Conservation (phyloP, 2,888 invertebrate species). For the Eilema caniola region DNA sequence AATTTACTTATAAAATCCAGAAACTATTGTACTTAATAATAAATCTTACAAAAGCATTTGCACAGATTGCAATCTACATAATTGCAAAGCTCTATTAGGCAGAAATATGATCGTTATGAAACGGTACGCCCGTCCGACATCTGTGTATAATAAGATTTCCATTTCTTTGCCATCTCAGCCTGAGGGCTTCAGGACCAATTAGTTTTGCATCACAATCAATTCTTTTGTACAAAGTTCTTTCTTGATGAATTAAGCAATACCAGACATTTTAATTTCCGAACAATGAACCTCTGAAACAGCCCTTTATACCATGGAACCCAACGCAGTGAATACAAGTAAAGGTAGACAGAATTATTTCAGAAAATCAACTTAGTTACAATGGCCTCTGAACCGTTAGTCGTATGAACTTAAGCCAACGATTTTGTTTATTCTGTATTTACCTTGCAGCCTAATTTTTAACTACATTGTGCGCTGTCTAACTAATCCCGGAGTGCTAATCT, state of each 20-base stretch:
- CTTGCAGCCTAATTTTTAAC: not conserved
- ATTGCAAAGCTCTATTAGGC: slow-evolving; percentile 27
- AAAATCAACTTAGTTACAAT: slow-evolving; percentile 62
- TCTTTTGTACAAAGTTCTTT: slow-evolving; percentile 24
- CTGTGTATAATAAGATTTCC: slow-evolving; percentile 21
- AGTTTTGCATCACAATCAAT: slow-evolving; percentile 38
- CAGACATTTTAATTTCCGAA: slow-evolving; percentile 46
- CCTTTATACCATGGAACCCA: slow-evolving; percentile 26
- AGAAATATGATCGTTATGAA: slow-evolving; percentile 28
- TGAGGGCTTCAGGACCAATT: slow-evolving; percentile 26
- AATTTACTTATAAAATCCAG: not conserved
- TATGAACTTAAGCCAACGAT: slow-evolving; percentile 66
- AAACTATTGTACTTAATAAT: not conserved
- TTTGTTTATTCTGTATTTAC: slow-evolving; percentile 59
- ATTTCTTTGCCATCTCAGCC: slow-evolving; percentile 22
- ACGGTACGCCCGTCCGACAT: slow-evolving; percentile 16
- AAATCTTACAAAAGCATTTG: slow-evolving; percentile 11
- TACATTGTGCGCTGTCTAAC: slow-evolving; percentile 42
- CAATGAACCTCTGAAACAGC: slow-evolving; percentile 47
- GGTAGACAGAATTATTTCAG: slow-evolving; percentile 65
- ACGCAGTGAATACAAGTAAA: slow-evolving; percentile 47
- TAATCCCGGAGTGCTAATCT: slow-evolving; percentile 39
- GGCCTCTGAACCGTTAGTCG: slow-evolving; percentile 65
- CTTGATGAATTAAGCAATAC: slow-evolving; percentile 40
- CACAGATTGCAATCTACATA: slow-evolving; percentile 20